A percentile compares a stretch with the other conserved stretches of the same genome.
These are phyloP conservation scores for Melitaea athalia DNA, from an alignment of 2,888 invertebrate species.

Conservation along the genomic window DNA sequence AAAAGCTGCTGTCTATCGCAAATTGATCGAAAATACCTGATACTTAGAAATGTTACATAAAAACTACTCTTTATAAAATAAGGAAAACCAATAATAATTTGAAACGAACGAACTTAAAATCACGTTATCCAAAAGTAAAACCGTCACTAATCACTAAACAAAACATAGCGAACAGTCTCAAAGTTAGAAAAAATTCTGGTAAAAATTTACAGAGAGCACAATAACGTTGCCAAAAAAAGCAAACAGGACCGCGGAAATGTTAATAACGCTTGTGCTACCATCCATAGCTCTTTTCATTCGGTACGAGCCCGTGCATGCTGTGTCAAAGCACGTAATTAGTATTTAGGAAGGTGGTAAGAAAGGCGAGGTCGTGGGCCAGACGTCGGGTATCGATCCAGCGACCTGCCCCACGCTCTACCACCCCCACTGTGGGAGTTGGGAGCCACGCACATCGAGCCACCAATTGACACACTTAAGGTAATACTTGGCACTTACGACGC, in stretches of 20 bases:
- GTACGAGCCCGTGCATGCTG: slow-evolving; percentile 72
- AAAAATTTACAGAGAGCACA: slow-evolving; percentile 42
- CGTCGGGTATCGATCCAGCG: slow-evolving; percentile 85
- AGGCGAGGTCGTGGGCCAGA: slow-evolving; percentile 83
- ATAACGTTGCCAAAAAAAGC: slow-evolving; percentile 66
- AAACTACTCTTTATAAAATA: neutral
- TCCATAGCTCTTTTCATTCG: slow-evolving; percentile 77
- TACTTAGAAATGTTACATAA: neutral
- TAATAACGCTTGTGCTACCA: slow-evolving; percentile 72
- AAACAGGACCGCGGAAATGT: slow-evolving; percentile 63
- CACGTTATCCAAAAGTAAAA: slow-evolving; percentile 3
- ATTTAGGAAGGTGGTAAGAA: slow-evolving; percentile 83
- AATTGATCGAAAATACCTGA: slow-evolving; percentile 30
- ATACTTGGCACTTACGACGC: slow-evolving; percentile 74
- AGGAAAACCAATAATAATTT: neutral
- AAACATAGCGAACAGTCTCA: slow-evolving; percentile 23
- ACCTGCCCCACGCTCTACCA: slow-evolving; percentile 79
- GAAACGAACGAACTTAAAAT: slow-evolving; percentile 8
- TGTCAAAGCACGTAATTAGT: slow-evolving; percentile 83
- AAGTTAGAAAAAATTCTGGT: slow-evolving; percentile 30
- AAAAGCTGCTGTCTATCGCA: slow-evolving; percentile 48
- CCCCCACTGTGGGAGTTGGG: slow-evolving; percentile 60
- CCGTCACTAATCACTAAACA: slow-evolving; percentile 19
- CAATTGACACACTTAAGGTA: slow-evolving; percentile 82
- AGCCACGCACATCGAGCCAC: slow-evolving; percentile 79